These are phyloP conservation scores for Campoplex capitator DNA, from an alignment of 2,888 invertebrate genomes.

Conservation along the genomic window DNA sequence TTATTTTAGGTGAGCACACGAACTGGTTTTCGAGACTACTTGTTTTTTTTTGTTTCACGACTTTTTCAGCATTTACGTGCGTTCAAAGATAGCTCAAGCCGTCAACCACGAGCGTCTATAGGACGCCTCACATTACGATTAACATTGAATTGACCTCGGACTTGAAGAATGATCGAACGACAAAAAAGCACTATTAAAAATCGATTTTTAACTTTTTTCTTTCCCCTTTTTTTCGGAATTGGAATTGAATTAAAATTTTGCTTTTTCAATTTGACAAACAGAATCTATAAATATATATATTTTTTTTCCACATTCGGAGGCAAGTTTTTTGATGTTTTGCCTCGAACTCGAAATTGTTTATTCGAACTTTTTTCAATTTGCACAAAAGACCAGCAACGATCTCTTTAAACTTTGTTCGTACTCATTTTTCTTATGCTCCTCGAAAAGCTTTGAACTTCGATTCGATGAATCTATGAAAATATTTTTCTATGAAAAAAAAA, in stretches of 20 bases:
- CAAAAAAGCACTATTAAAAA: background rate
- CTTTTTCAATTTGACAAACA: background rate
- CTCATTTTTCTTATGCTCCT: background rate
- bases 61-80: background rate
- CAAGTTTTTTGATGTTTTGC: background rate
- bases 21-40: background rate
- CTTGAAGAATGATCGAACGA: background rate
- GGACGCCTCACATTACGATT: background rate
- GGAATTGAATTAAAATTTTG: constrained; percentile 8
- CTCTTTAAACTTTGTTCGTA: background rate
- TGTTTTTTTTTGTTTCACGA: background rate
- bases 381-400: background rate
- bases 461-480: too few relatives aligned
- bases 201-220: background rate
- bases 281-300: background rate
- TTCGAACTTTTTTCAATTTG: background rate
- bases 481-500: too few relatives aligned
- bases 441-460: background rate
- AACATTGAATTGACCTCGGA: background rate
- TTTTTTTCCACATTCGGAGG: background rate
- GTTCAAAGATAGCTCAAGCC: constrained; percentile 8
- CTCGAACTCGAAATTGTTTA: background rate
- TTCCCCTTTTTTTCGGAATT: background rate
- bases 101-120: background rate
- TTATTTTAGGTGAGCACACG: constrained; percentile 9